Evolutionary conservation across 2,113 vertebrate species (phyloP), one percentile per base, ranked within the genome.

Genomic region (Neopipo cinnamomea): DNA sequence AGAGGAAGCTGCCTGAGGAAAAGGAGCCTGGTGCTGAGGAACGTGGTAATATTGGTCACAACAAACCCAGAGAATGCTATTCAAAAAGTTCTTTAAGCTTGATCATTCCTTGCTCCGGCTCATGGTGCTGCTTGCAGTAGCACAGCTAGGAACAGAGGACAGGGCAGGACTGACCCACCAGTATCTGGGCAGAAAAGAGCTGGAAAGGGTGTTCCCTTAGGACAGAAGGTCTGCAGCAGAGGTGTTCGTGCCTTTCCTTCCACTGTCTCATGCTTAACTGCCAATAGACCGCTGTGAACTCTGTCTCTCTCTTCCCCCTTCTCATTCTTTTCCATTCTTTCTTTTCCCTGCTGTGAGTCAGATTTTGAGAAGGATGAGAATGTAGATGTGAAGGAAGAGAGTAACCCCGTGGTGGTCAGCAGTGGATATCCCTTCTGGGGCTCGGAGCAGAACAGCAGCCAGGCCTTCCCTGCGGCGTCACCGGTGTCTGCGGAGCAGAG

Each of bases 351-450:
- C 70, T 74, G 31, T 76, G 93, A 91, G 90, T 84, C 93, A 97
- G 97, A 94, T 91, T 94, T 96, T 79, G 86, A 50, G 97, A 98
- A 77, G 87, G 96, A 49, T 94, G 97, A 53, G 96, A 90, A 97
- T 0, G 90, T 93, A 22, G 98, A 98, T 11, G 95, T 97, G 97
- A 97, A 67, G 92, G 93, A 77, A 91, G 97, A 86, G 81, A 93
- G 93, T 44, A 98, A 97, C 79, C 88, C 91, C 2, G 97, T 96
- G 0, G 85, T 89, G 11, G 96, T 98, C 49, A 98, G 98, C 91
- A 97, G 98, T 41, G 97, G 97, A 2, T 99, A 98, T 96, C 98
- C 98, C 27, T 98, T 98, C 28, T 99, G 99, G 98, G 88, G 95
- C 27, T 91, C 98, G 0, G 98, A 98, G 89, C 97, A 98, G 79